Conservation (phyloP, 92 coral and sea anemone species). For the Zoanthus sansibaricus region DNA sequence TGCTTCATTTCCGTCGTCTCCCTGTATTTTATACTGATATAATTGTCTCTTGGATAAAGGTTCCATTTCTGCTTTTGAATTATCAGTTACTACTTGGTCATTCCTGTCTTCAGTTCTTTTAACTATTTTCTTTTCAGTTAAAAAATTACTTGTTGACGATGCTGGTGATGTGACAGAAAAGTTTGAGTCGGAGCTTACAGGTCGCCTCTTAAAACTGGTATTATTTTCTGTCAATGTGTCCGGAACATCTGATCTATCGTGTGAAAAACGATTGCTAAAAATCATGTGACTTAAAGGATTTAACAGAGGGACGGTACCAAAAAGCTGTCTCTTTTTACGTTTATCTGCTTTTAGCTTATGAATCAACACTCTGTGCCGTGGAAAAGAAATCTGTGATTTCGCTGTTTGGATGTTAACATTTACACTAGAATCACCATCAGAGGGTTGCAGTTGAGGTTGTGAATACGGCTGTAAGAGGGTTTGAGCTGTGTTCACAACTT, state of each 20-base stretch:
- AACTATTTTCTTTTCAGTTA: neutral
- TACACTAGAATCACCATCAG: conserved; percentile 54
- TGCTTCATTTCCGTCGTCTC: neutral
- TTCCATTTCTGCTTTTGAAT: neutral
- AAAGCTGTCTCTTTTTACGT: conserved; percentile 76
- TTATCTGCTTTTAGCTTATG: conserved; percentile 18
- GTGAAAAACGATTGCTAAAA: neutral
- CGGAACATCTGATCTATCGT: conserved; percentile 66
- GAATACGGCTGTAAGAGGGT: conserved; percentile 4
- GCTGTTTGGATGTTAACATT: conserved; percentile 86
- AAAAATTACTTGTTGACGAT: neutral
- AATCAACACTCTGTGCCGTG: conserved; percentile 27
- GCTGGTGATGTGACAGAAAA: neutral
- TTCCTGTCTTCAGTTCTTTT: conserved; percentile 12
- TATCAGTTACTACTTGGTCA: neutral
- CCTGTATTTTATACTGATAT: conserved; percentile 3
- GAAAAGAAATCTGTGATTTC: conserved; percentile 54
- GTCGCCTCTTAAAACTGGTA: neutral
- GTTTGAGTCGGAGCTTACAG: neutral
- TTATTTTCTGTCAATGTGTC: neutral
- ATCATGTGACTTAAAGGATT: conserved; percentile 58
- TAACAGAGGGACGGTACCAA: conserved; percentile 89
- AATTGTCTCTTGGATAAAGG: conserved; percentile 21
- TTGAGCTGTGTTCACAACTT: neutral
- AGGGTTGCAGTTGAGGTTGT: conserved; percentile 28